Evolutionary conservation across 2,888 invertebrate species (phyloP), one percentile per base, ranked within the genome.

Genomic region (Chrysolina haemoptera): DNA sequence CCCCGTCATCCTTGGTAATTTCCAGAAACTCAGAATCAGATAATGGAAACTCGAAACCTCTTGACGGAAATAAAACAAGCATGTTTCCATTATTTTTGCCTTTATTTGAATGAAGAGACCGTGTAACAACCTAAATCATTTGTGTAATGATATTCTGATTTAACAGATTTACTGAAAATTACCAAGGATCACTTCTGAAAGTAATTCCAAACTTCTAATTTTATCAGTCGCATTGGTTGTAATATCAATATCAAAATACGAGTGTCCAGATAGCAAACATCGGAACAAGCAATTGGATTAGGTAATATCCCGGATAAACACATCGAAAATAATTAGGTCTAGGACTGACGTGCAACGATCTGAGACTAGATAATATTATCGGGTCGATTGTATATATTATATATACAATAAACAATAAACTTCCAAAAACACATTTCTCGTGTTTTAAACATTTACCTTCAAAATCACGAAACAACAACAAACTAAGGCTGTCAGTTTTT

Each of bases 211-310:
- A 53, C 20, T 40, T 70, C 53, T 63, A 70, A 70, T 63, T 70
- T 65, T 65, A 70, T 70, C 70, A 70, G 70, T 70, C 70, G 59
- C 70, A 70, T 65, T 43, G 55, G 59, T 59, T 48, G 22, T 67
- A 67, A 67, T 67, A 67, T 53, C 53, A 67, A 20, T 66, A 53
- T 53, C 18, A 40, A 55, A 53, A 18, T 16, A 59, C 27, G 27
- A 59, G 59, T 12, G n/a, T 59, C 35, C 22, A n/a, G 35, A 27
- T 35, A 59, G 10, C 27, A 59, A 59, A 59, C 59, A 59, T 59
- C 59, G n/a, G 1, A 59, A 35, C 22, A 35, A n/a, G 59, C 27
- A 59, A 59, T n/a, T 35, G 59, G 14, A 35, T 59, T n/a, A 8
- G 27, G 12, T 35, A 27, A 10, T 59, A 27, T 27, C 12, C 11